Conservation (phyloP, 2,888 invertebrate genomes). For the Cheilosia urbana region DNA sequence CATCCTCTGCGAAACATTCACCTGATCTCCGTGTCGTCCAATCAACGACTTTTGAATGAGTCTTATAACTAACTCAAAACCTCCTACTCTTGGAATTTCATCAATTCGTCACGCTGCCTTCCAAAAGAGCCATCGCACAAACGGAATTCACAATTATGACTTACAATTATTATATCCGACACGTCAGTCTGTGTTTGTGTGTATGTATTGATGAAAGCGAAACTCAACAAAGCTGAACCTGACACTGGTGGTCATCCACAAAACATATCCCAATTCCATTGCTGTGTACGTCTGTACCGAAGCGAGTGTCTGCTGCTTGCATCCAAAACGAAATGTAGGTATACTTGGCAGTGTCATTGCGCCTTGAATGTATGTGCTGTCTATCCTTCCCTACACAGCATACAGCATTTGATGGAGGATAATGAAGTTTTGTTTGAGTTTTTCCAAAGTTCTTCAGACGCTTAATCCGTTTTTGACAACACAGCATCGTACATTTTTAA, state of each 20-base stretch:
- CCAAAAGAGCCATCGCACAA: slow-evolving; percentile 12
- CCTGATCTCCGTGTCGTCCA: no score
- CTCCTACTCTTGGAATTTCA: not conserved
- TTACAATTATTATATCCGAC: slow-evolving; percentile 33
- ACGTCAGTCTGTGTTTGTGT: not conserved
- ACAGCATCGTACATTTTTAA: slow-evolving; percentile 48
- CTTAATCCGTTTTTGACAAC: slow-evolving; percentile 60
- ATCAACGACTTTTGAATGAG: no score
- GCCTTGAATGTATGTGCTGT: slow-evolving; percentile 58
- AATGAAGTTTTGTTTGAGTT: slow-evolving; percentile 75
- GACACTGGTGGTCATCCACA: slow-evolving; percentile 64
- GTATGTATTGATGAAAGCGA: slow-evolving; percentile 47
- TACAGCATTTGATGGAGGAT: slow-evolving; percentile 66
- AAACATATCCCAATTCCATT: slow-evolving; percentile 53
- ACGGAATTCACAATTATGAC: slow-evolving; percentile 54
- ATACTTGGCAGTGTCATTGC: slow-evolving; percentile 56
- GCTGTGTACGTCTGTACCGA: slow-evolving; percentile 3
- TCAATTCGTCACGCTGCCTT: slow-evolving; percentile 28
- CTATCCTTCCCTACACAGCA: slow-evolving; percentile 26
- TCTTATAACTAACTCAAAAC: no score
- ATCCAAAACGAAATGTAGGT: slow-evolving; percentile 51
- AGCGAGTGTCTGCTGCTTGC: slow-evolving; percentile 34
- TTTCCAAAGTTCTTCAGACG: slow-evolving; percentile 60
- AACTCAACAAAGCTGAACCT: slow-evolving; percentile 47
- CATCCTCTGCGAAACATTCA: no score